Evolutionary conservation across 2,888 invertebrate genomes (phyloP).

Genomic region (Platycnemis pennipes): DNA sequence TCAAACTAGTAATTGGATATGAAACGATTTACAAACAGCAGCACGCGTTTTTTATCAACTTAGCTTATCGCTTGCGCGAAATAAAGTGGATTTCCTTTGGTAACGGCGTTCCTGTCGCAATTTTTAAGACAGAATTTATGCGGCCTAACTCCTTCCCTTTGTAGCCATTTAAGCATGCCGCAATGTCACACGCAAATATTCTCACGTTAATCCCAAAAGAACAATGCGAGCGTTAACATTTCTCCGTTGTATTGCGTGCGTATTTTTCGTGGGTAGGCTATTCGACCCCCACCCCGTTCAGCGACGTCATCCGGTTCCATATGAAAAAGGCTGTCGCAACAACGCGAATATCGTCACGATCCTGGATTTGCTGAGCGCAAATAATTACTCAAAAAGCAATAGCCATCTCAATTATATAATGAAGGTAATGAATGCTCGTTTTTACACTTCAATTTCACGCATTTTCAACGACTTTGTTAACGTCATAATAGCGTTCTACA

Average conservation of each 20-base stretch:
- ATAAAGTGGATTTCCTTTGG: background rate
- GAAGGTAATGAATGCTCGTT: too few relatives aligned
- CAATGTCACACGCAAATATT: background rate
- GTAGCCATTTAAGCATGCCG: background rate
- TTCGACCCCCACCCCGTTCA: constrained; percentile 18
- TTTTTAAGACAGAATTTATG: background rate
- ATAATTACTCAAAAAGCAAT: background rate
- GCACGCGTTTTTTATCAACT: background rate
- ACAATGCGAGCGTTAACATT: constrained; percentile 34
- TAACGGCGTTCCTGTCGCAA: background rate
- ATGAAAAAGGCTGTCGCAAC: constrained; percentile 38
- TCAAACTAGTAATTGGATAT: background rate
- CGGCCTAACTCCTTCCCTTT: background rate
- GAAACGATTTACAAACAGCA: background rate
- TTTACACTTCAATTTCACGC: too few relatives aligned
- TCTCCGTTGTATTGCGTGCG: background rate
- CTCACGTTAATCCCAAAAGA: constrained; percentile 29
- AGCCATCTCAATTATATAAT: too few relatives aligned
- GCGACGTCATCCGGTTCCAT: constrained; percentile 49
- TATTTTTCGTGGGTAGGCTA: constrained; percentile 37
- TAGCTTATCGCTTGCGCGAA: background rate
- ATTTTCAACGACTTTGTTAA: too few relatives aligned
- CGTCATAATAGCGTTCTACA: too few relatives aligned
- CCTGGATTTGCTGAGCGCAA: background rate
- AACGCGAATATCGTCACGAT: background rate